Evolutionary conservation across 1,140 invertebrate genomes (phyloP), one percentile per base, ranked within the genome.

Genomic region (Coenobita brevimanus): DNA sequence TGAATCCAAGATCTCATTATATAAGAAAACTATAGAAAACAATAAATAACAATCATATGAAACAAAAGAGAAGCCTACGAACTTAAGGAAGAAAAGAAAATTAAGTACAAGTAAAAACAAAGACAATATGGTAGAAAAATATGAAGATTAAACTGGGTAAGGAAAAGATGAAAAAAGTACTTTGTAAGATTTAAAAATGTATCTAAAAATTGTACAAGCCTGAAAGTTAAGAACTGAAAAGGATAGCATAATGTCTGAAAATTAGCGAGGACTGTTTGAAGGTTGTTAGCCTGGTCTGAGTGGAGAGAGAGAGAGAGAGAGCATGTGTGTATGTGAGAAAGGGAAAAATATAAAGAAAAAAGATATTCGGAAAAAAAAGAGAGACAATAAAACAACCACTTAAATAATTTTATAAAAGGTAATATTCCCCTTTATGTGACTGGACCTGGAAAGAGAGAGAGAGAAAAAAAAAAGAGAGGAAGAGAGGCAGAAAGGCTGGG

Each of bases 391-490:
- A 30, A 41, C 2, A 27, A 67, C 24, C 15, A 21, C 67, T 41
- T 15, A 21, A n/a, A 46, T 27, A 17, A 69, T n/a, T 38, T n/a
- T 30, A 57, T 67, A 43, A 27, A 54, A 78, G 46, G 13, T 8
- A 54, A 33, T 30, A 62, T 33, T 81, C 62, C 64, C 43, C 54
- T n/a, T n/a, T n/a, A n/a, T n/a, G n/a, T n/a, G n/a, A n/a, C n/a
- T n/a, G n/a, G n/a, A n/a, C n/a, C n/a, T n/a, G n/a, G n/a, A n/a
- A n/a, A n/a, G n/a, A n/a, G n/a, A n/a, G n/a, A n/a, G n/a, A n/a
- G n/a, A n/a, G n/a, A n/a, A n/a, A n/a, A n/a, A n/a, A n/a, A n/a
- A n/a, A n/a, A n/a, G n/a, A n/a, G n/a, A n/a, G n/a, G n/a, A n/a
- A n/a, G n/a, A n/a, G n/a, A n/a, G n/a, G n/a, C n/a, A n/a, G n/a